Percentiles rank a stretch among this genome's conserved stretches.
These are phyloP conservation scores for Nomada goodeniana DNA, from an alignment of 2,888 invertebrate genomes.

Conservation along the genomic window DNA sequence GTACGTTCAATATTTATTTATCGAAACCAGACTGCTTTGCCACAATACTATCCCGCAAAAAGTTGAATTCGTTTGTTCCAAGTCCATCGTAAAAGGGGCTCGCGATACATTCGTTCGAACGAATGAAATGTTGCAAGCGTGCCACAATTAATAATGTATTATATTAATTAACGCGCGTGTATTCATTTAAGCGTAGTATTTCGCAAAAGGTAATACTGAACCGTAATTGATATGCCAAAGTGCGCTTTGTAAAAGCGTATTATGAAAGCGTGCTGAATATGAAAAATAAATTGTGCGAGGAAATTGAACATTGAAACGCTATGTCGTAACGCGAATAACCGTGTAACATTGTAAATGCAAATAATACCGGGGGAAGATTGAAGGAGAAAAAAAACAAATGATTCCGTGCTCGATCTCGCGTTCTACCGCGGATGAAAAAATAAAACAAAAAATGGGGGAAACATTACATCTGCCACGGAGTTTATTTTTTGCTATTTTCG, in stretches of 20 bases:
- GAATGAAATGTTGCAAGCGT: neutral
- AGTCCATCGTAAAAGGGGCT: neutral
- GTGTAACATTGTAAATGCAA: conserved; percentile 6
- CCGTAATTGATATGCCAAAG: conserved; percentile 32
- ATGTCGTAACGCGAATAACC: neutral
- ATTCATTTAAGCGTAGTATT: conserved; percentile 9
- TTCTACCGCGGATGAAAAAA: neutral
- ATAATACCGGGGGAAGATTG: neutral
- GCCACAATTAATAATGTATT: conserved; percentile 27
- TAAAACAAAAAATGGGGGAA: neutral
- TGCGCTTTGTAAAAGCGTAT: conserved; percentile 25
- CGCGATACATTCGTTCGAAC: neutral
- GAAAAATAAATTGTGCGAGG: conserved; percentile 33
- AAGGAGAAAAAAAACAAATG: neutral
- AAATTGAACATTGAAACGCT: conserved; percentile 29
- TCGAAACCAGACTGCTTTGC: neutral
- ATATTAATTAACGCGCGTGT: conserved; percentile 20
- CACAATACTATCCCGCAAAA: neutral
- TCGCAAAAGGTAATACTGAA: conserved; percentile 25
- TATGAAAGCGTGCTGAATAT: conserved; percentile 24
- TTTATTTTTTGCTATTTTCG: neutral
- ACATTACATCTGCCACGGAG: neutral
- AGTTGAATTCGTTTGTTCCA: neutral
- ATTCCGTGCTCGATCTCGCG: neutral
- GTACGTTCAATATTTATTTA: conserved; percentile 4